Base-by-base conservation (phyloP, 2,888 invertebrate genomes). In the Physocephala rufipes region DNA sequence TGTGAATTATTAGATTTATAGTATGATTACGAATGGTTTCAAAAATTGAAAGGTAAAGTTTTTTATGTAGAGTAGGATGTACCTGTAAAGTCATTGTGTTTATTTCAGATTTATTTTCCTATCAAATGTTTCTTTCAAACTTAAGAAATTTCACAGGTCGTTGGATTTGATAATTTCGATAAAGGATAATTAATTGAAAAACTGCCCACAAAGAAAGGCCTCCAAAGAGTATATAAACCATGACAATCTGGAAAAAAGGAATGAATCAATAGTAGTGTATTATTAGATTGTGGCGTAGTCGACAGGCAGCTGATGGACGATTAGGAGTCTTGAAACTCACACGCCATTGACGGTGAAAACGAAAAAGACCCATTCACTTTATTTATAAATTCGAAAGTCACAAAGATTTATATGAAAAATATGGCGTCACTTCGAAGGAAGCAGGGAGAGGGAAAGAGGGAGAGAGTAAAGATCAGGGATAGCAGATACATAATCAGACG, bases 251-350 rank as follows among this genome's bases (percentile, higher is more conserved):
- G n/a, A 36, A 36, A 55, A 49, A 26, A 26, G 36, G 13, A 53
- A n/a, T 55, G 21, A 58, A 67, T 58, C 45, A 55, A 67, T 43
- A 16, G 21, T 21, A 67, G 24, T 43, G 36, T 43, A 58, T 67
- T 43, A 30, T 58, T 24, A 49, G 30, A 58, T 28, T 30, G 26
- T 19, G 24, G 43, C 4, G 36, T 9, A 9, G 36, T 36, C 9
- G 36, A 9, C 36, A 9, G 36, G 5, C 4, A 9, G 36, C 36
- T 7, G 36, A 9, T 9, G 36, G 36, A 7, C 36, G 9, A 9
- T 36, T 45, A 36, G 55, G 24, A 43, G 58, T 45, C 58, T 58
- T 19, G 67, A 36, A 55, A 66, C 67, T 58, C 67, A 67, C 67
- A 58, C 67, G 45, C 16, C 21, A 26, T 47, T 15, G 26, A 45